A percentile compares a stretch with the other conserved stretches of the same genome.
These are phyloP conservation scores for Dipus sagitta DNA, from an alignment of 2,797 vertebrate genomes.

Conservation along the genomic window DNA sequence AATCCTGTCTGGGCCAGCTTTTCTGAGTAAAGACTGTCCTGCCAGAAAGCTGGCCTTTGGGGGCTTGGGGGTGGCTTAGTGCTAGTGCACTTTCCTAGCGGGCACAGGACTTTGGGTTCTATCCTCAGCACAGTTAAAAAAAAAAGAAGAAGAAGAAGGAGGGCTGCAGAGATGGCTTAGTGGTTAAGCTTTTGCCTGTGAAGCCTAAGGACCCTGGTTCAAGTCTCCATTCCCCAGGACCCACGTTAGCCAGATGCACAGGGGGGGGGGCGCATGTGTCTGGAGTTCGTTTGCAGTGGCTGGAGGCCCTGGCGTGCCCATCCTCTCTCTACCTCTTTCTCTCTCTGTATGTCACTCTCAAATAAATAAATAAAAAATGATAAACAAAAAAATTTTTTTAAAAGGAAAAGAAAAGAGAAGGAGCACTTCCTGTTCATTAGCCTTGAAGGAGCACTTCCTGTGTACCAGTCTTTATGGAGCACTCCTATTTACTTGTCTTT, in stretches of 20 bases:
- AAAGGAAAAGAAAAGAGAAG: not conserved
- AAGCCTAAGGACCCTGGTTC: not conserved
- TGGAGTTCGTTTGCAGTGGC: too few relatives aligned
- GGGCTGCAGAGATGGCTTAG: too few relatives aligned
- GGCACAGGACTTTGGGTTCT: not conserved
- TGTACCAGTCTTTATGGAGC: not conserved
- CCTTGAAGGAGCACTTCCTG: not conserved
- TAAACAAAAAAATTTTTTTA: too few relatives aligned
- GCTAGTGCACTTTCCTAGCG: not conserved
- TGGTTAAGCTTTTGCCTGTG: not conserved
- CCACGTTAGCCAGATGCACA: too few relatives aligned
- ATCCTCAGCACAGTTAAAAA: too few relatives aligned
- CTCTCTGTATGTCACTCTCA: not conserved
- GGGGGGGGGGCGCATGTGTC: too few relatives aligned
- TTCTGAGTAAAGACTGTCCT: slow-evolving; percentile 57
- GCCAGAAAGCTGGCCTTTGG: slow-evolving; percentile 40
- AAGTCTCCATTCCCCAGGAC: too few relatives aligned
- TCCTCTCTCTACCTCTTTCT: not conserved
- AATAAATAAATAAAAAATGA: too few relatives aligned
- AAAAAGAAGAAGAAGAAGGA: too few relatives aligned
- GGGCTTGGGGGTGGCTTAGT: not conserved
- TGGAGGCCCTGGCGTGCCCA: too few relatives aligned
- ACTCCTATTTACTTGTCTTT: not conserved
- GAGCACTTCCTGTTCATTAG: not conserved
- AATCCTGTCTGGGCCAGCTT: slow-evolving; percentile 70